Evolutionary conservation across 1,140 invertebrate species (phyloP).

Genomic region (Capitella teleta): DNA sequence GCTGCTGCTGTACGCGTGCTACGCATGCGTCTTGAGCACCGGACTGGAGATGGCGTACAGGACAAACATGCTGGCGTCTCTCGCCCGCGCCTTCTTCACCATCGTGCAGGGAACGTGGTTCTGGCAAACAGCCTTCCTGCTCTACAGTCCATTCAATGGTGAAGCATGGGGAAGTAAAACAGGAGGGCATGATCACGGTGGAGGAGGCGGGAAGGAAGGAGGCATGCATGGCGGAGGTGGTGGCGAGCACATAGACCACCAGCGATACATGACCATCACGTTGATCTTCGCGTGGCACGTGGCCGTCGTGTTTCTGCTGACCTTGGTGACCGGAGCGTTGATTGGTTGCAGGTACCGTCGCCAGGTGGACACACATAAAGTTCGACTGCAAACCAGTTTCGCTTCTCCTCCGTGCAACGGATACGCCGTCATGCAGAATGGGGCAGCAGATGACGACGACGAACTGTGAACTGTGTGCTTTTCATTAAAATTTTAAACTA

Average conservation of each 20-base stretch:
- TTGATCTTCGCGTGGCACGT: conserved; percentile 44
- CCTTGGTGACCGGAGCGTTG: conserved; percentile 26
- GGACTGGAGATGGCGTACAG: conserved; percentile 40
- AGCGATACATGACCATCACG: conserved; percentile 46
- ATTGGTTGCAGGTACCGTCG: too few species aligned
- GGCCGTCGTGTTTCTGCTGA: conserved; percentile 26
- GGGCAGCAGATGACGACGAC: too few species aligned
- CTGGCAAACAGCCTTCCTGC: conserved; percentile 45
- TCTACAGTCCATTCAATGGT: conserved; percentile 45
- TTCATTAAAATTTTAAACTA: too few species aligned
- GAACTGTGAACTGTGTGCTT: too few species aligned
- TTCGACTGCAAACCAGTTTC: too few species aligned
- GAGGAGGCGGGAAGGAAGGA: too few species aligned
- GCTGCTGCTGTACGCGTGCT: conserved; percentile 41
- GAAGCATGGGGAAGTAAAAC: too few species aligned
- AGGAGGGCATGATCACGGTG: too few species aligned
- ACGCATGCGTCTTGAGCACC: conserved; percentile 22
- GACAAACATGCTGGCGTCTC: conserved; percentile 31
- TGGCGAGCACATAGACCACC: conserved; percentile 38
- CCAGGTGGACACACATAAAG: too few species aligned
- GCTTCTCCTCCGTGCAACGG: too few species aligned
- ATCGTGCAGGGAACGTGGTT: conserved; percentile 48
- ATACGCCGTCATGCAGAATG: too few species aligned
- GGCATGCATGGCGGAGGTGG: conserved; percentile 29
- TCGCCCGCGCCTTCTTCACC: conserved; percentile 37